These are phyloP conservation scores for Palythoa caribaeorum DNA, from an alignment of 92 coral and sea anemone genomes.

Conservation along the genomic window DNA sequence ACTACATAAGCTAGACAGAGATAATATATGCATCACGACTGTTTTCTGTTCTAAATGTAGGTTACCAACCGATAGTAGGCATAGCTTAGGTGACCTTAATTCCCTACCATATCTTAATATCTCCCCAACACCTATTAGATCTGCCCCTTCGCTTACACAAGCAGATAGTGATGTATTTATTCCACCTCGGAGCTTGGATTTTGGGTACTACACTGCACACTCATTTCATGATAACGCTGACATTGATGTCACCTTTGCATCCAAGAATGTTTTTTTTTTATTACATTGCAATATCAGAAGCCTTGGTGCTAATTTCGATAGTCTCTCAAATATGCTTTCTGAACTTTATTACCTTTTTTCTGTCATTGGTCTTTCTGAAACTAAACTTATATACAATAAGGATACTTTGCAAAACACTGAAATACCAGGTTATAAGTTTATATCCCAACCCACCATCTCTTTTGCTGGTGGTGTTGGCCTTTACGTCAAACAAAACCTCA, in stretches of 20 bases:
- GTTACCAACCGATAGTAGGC: slow-evolving; percentile 29
- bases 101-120: slow-evolving; percentile 30
- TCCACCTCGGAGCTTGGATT: slow-evolving; percentile 28
- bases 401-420: slow-evolving; percentile 22
- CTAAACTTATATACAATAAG: slow-evolving; percentile 9
- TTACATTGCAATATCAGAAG: slow-evolving; percentile 14
- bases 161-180: slow-evolving; percentile 22
- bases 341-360: slow-evolving; percentile 20
- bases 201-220: slow-evolving; percentile 22
- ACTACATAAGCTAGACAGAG: slow-evolving; percentile 19
- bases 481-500: slow-evolving; percentile 18
- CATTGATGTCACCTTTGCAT: slow-evolving; percentile 12
- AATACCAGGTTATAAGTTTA: slow-evolving; percentile 35
- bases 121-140: slow-evolving; percentile 16
- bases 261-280: slow-evolving; percentile 18
- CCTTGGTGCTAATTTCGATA: slow-evolving; percentile 22
- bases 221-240: slow-evolving; percentile 20
- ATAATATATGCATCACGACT: slow-evolving; percentile 19
- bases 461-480: slow-evolving; percentile 32
- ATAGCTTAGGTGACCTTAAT: slow-evolving; percentile 30
- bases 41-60: slow-evolving; percentile 32
- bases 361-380: slow-evolving; percentile 40
- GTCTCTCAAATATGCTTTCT: slow-evolving; percentile 25
- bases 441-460: slow-evolving; percentile 34
- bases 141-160: slow-evolving; percentile 24